phyloP scores from a whole-genome alignment of 2,797 vertebrate genomes.

The Ambastaia sidthimunki region DNA sequence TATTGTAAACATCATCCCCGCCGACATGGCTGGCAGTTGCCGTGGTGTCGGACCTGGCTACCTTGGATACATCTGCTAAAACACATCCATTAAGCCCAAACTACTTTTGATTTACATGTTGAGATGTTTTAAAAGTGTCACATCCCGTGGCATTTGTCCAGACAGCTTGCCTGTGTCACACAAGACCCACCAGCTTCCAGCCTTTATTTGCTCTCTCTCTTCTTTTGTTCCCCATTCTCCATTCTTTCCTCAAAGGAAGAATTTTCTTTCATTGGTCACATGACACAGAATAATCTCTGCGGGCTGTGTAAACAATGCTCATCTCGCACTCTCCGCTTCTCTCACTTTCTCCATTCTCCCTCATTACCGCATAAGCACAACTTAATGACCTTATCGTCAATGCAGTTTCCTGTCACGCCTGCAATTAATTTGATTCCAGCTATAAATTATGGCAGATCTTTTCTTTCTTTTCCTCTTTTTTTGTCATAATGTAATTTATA shows the following conservation, averaged over 20 bases:
- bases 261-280: constrained; percentile 67
- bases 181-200: constrained; percentile 48
- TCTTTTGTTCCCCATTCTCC: constrained; percentile 56
- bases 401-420: constrained; percentile 70
- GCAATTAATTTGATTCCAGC: constrained; percentile 78
- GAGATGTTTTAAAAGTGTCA: constrained; percentile 83
- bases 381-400: constrained; percentile 81
- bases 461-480: constrained; percentile 63
- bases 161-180: constrained; percentile 53
- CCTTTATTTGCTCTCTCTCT: constrained; percentile 58
- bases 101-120: constrained; percentile 86
- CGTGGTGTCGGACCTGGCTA: constrained; percentile 69
- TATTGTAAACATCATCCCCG: constrained; percentile 85
- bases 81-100: constrained; percentile 83
- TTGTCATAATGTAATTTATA: constrained; percentile 67
- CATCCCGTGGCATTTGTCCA: constrained; percentile 65
- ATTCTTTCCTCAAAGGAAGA: constrained; percentile 39
- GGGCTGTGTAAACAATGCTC: constrained; percentile 84
- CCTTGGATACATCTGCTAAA: constrained; percentile 78
- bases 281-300: constrained; percentile 72
- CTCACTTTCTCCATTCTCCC: constrained; percentile 65
- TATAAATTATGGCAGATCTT: constrained; percentile 71
- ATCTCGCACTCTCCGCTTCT: constrained; percentile 68
- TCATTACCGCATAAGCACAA: constrained; percentile 79
- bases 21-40: constrained; percentile 77